phyloP scores from a whole-genome alignment of 2,888 invertebrate species.

The Conchocele bisecta region DNA sequence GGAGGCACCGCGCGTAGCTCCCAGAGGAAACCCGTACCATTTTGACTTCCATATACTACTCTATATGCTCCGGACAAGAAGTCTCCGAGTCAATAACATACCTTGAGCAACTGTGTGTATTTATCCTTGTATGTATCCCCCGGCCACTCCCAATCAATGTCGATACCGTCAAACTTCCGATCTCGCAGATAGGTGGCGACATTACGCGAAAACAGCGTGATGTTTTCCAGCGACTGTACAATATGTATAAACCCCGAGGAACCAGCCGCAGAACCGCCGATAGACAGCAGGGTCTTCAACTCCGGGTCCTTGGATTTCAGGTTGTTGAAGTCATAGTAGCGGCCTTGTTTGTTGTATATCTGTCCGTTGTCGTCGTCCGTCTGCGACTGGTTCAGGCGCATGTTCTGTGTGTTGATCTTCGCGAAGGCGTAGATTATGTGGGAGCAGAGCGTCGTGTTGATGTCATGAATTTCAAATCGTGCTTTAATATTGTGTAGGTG shows the following conservation, averaged over 20 bases:
- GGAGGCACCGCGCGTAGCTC: too few relatives aligned
- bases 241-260: slow-evolving; percentile 58
- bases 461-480: slow-evolving; percentile 87
- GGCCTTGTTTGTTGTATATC: slow-evolving; percentile 34
- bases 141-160: slow-evolving; percentile 80
- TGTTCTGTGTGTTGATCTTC: slow-evolving; percentile 96
- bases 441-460: slow-evolving; percentile 96
- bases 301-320: slow-evolving; percentile 67
- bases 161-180: slow-evolving; percentile 75
- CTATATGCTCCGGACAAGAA: too few relatives aligned
- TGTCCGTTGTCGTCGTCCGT: slow-evolving; percentile 54
- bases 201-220: slow-evolving; percentile 69
- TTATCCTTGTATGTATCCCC: too few relatives aligned
- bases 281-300: slow-evolving; percentile 73
- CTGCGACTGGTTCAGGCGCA: slow-evolving; percentile 84
- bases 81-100: too few relatives aligned
- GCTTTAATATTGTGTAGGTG: slow-evolving; percentile 55
- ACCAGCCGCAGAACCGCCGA: slow-evolving; percentile 70
- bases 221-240: slow-evolving; percentile 40
- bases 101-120: too few relatives aligned
- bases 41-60: too few relatives aligned
- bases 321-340: slow-evolving; percentile 67
- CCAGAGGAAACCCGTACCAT: too few relatives aligned
- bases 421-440: slow-evolving; percentile 98
- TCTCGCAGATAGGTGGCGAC: slow-evolving; percentile 62